Evolutionary conservation across 2,888 invertebrate genomes (phyloP), one percentile per base, ranked within the genome.

Genomic region (Caenorhabditis imperialis): DNA sequence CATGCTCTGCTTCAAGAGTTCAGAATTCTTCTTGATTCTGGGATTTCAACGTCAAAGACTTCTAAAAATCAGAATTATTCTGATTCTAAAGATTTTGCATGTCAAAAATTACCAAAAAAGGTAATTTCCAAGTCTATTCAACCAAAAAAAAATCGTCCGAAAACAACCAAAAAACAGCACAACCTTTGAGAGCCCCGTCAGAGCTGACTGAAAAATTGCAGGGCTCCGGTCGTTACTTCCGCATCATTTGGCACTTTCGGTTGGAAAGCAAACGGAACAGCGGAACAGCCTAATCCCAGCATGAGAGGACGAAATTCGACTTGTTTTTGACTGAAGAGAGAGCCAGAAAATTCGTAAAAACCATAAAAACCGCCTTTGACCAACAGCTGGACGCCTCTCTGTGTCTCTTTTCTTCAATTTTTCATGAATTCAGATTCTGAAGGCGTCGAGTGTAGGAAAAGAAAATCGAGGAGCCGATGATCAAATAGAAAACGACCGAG

Each of bases 291-390:
- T 50, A 50, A 50, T 50, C 45, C 45, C 51, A 45, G 20, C 44
- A 45, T 53, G 53, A 63, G 45, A 45, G 55, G 33, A 47, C 47
- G 47, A 51, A 54, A 44, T 47, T 47, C 47, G 48, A 54, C 63
- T 63, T 54, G 63, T 55, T 55, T 65, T 10, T 30, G 30, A 45
- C 57, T n/a, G n/a, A n/a, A n/a, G n/a, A n/a, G n/a, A n/a, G 65
- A 65, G 65, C 65, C 50, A 55, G 40, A 6, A 30, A 42, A 48
- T 65, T 50, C 55, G 57, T 57, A 65, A 65, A 65, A 65, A 65
- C 57, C 48, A 65, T 65, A 65, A 65, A 62, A 65, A 38, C 50
- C 20, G 38, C 37, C 12, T 18, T 55, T 63, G 63, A 63, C 63
- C 63, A n/a, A n/a, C n/a, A 30, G 23, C 54, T 48, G 54, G 55